A percentile compares a stretch with the other conserved stretches of the same genome.
phyloP scores from a whole-genome alignment of 1,140 invertebrate genomes.

The Gonioctena quinquepunctata region DNA sequence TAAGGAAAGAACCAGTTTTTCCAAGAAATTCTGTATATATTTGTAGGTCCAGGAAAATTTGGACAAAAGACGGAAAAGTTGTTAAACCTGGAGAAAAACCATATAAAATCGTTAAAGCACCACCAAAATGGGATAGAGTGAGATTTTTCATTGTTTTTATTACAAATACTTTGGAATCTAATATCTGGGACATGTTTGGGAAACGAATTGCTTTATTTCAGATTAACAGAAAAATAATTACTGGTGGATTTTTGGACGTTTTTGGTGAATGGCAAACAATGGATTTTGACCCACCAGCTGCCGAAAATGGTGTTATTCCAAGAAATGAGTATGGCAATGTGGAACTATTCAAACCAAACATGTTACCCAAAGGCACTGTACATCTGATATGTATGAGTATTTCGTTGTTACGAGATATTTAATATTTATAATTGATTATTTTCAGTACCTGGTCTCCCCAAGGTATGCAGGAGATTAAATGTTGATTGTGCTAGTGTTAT shows the following conservation, averaged over 20 bases:
- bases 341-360: constrained; percentile 90
- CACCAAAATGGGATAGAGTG: constrained; percentile 88
- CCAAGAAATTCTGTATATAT: constrained; percentile 84
- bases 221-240: constrained; percentile 58
- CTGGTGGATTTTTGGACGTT: constrained; percentile 79
- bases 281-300: constrained; percentile 85
- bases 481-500: constrained; percentile 96
- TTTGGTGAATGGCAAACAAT: constrained; percentile 96
- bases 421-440: not conserved
- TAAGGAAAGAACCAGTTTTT: constrained; percentile 87
- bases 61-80: constrained; percentile 85
- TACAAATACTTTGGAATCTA: not conserved
- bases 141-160: not conserved
- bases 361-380: constrained; percentile 94
- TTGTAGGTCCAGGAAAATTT: constrained; percentile 84
- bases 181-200: no score
- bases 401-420: not conserved
- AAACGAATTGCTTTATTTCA: constrained; percentile 32
- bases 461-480: constrained; percentile 85
- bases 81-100: constrained; percentile 83
- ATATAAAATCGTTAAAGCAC: constrained; percentile 93
- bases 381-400: constrained; percentile 77
- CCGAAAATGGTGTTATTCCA: constrained; percentile 91
- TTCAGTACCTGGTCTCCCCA: constrained; percentile 82
- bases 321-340: constrained; percentile 98